Evolutionary conservation across 2,888 invertebrate species (phyloP).

Genomic region (Mamestra brassicae): DNA sequence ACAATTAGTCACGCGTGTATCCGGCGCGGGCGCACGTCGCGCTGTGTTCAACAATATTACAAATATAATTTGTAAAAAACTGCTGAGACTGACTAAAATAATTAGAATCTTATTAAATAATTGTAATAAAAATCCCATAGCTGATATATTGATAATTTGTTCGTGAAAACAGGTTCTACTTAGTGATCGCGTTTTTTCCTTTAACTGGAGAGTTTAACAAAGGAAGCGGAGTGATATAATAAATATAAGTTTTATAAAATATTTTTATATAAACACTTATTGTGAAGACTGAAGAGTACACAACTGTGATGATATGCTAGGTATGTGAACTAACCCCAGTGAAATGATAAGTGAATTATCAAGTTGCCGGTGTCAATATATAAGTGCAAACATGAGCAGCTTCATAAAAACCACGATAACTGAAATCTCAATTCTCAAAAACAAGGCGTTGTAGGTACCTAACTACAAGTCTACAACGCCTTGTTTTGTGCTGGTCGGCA

Average conservation of each 20-base stretch:
- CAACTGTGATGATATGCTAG: constrained; percentile 40
- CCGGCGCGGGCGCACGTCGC: constrained; percentile 84
- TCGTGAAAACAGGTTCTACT: background rate
- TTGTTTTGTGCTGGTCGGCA: background rate
- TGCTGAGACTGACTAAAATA: constrained; percentile 37
- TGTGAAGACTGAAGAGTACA: constrained; percentile 26
- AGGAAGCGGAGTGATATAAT: constrained; percentile 16
- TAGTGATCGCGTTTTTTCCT: background rate
- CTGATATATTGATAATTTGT: background rate
- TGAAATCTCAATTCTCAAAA: background rate
- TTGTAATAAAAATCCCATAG: constrained; percentile 10
- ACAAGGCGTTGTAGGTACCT: background rate
- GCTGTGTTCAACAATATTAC: constrained; percentile 43
- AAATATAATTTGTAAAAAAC: constrained; percentile 44
- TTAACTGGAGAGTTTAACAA: constrained; percentile 29
- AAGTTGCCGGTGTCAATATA: constrained; percentile 46
- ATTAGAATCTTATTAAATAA: constrained; percentile 3
- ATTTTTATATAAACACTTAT: background rate
- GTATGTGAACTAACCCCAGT: constrained; percentile 19
- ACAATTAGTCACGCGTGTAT: constrained; percentile 90
- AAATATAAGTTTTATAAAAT: background rate
- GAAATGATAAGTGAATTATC: constrained; percentile 49
- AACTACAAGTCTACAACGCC: background rate
- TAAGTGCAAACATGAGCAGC: constrained; percentile 46
- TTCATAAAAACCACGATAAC: constrained; percentile 14